These are phyloP conservation scores for Gymnoscopelus microlampas DNA, from an alignment of 2,797 vertebrate genomes.

Conservation along the genomic window DNA sequence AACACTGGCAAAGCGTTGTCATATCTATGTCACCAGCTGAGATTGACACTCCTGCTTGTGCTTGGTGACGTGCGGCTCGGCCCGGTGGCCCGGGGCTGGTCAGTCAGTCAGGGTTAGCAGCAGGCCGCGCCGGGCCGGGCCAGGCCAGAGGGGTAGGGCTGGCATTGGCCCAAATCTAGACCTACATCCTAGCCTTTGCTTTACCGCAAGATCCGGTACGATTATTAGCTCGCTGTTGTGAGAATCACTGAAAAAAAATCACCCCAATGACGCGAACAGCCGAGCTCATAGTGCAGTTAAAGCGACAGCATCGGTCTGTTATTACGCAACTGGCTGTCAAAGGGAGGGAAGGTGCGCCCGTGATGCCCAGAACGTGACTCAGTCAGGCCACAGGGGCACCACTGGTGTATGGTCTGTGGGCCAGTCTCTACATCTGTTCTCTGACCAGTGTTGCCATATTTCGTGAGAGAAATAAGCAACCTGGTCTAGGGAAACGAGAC, in stretches of 20 bases:
- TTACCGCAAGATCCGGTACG: constrained; percentile 24
- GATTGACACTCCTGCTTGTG: constrained; percentile 41
- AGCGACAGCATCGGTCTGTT: constrained; percentile 50
- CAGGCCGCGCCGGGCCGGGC: constrained; percentile 61
- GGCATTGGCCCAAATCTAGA: constrained; percentile 50
- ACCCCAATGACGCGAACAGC: too few relatives aligned
- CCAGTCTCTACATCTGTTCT: constrained; percentile 15
- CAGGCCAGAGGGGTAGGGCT: constrained; percentile 25
- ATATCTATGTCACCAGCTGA: constrained; percentile 49
- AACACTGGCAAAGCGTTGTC: constrained; percentile 50
- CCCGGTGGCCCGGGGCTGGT: constrained; percentile 45
- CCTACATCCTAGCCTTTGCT: constrained; percentile 5
- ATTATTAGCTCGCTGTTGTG: constrained; percentile 4
- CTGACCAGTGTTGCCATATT: constrained; percentile 19
- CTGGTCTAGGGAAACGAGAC: too few relatives aligned
- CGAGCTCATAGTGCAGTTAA: constrained; percentile 35
- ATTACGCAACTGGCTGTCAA: constrained; percentile 77
- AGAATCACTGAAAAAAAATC: too few relatives aligned
- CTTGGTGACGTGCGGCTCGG: constrained; percentile 42
- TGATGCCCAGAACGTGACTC: constrained; percentile 40
- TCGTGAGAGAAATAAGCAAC: too few relatives aligned
- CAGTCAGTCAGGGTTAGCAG: constrained; percentile 56
- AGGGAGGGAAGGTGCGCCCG: constrained; percentile 70
- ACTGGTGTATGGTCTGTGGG: constrained; percentile 7
- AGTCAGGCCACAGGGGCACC: constrained; percentile 30